Percentiles rank a stretch among this genome's conserved stretches.
These are phyloP conservation scores for Pedicia rivosa DNA, from an alignment of 2,888 invertebrate species.

Conservation along the genomic window DNA sequence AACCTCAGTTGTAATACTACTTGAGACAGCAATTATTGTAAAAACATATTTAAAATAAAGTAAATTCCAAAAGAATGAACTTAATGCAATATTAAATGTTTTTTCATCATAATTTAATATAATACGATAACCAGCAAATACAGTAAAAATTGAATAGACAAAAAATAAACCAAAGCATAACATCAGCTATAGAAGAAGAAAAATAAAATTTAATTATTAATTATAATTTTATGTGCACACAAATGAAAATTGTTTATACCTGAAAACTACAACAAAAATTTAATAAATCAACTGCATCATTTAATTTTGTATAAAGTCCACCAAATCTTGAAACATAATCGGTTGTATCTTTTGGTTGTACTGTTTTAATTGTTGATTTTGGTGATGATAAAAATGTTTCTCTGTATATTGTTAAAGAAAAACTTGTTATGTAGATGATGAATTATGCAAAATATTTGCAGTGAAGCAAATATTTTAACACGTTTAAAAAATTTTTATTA, in stretches of 20 bases:
- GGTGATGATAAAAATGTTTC: no score
- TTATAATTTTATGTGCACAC: not conserved
- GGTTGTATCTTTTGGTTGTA: not conserved
- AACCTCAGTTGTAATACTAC: slow-evolving; percentile 1
- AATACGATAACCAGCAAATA: slow-evolving; percentile 1
- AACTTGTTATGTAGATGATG: no score
- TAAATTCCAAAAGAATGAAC: not conserved
- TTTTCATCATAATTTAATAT: not conserved
- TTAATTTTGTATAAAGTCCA: not conserved
- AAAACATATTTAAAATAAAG: not conserved
- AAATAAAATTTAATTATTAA: not conserved
- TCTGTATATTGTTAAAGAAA: no score
- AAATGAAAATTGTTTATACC: not conserved
- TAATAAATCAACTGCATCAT: slow-evolving; percentile 1
- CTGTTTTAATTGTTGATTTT: not conserved
- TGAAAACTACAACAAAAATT: slow-evolving; percentile 2
- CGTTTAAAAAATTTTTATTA: no score
- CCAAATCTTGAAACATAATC: not conserved
- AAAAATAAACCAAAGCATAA: slow-evolving; percentile 1
- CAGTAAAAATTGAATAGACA: not conserved
- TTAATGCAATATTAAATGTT: not conserved
- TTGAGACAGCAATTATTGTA: not conserved
- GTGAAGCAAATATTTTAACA: no score
- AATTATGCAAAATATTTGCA: no score
- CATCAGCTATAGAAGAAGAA: not conserved